Conservation (phyloP, 2,888 invertebrate species). For the Saturnia japonica region DNA sequence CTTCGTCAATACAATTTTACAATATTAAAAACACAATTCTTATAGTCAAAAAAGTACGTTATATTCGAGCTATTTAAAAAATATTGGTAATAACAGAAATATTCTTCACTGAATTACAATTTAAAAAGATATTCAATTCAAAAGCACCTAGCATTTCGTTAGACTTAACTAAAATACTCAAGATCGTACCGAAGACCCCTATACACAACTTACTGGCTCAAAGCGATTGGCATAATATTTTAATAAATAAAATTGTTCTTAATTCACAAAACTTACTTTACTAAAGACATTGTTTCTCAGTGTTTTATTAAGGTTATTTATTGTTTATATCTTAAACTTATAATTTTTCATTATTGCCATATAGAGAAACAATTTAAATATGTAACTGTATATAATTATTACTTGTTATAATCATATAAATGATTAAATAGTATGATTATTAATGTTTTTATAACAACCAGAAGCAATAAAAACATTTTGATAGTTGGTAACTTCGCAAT, state of each 20-base stretch:
- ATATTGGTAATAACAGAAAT: not conserved
- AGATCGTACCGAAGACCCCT: not conserved
- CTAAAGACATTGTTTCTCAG: not conserved
- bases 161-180: not conserved
- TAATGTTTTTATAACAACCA: not conserved
- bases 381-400: not conserved
- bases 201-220: constrained; percentile 2
- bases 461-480: not conserved
- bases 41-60: not conserved
- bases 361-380: not conserved
- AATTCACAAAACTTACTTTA: not conserved
- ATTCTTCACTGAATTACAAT: not conserved
- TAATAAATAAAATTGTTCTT: not conserved
- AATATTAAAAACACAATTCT: not conserved
- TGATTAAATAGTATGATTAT: not conserved
- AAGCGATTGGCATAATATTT: not conserved
- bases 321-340: not conserved
- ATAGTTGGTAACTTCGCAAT: not conserved
- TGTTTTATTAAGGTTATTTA: not conserved
- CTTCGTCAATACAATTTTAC: not conserved
- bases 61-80: constrained; percentile 1
- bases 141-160: not conserved
- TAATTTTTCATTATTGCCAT: not conserved
- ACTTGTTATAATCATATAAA: not conserved
- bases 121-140: not conserved